A percentile compares a stretch with the other conserved stretches of the same genome.
phyloP scores from a whole-genome alignment of 2,113 vertebrate genomes.

The Ornithorhynchus anatinus region DNA sequence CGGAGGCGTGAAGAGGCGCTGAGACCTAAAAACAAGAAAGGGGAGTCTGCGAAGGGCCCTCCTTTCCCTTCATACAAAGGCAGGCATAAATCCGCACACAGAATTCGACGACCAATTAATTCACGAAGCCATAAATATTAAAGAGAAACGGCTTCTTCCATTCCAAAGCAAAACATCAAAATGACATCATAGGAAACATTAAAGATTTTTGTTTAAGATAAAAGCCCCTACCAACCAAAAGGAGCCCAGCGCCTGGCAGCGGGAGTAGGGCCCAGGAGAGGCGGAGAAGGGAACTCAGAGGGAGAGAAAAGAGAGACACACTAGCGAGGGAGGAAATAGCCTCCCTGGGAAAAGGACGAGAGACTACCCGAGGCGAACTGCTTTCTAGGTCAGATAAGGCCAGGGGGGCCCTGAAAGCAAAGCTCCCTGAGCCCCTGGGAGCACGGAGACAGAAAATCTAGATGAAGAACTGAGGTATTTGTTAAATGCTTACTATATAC shows the following conservation, averaged over 20 bases:
- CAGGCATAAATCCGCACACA: constrained; percentile 18
- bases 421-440: no score
- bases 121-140: constrained; percentile 64
- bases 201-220: constrained; percentile 41
- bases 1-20: not conserved
- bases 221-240: constrained; percentile 42
- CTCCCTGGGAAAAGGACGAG: no score
- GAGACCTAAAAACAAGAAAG: not conserved
- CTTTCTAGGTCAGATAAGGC: not conserved
- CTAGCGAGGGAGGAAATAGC: no score
- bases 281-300: not conserved
- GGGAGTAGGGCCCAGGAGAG: not conserved
- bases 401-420: not conserved
- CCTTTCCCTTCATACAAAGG: constrained; percentile 7
- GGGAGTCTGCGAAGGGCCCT: not conserved
- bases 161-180: constrained; percentile 50
- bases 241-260: constrained; percentile 11
- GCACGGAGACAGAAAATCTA: not conserved
- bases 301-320: constrained; percentile 19
- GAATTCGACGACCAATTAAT: constrained; percentile 56
- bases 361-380: not conserved
- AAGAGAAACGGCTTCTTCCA: constrained; percentile 30
- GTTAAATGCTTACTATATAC: no score
- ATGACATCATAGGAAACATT: constrained; percentile 24
- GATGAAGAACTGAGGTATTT: no score